These are phyloP conservation scores for Indicator maculatus DNA, from an alignment of 2,113 vertebrate species.

Conservation along the genomic window DNA sequence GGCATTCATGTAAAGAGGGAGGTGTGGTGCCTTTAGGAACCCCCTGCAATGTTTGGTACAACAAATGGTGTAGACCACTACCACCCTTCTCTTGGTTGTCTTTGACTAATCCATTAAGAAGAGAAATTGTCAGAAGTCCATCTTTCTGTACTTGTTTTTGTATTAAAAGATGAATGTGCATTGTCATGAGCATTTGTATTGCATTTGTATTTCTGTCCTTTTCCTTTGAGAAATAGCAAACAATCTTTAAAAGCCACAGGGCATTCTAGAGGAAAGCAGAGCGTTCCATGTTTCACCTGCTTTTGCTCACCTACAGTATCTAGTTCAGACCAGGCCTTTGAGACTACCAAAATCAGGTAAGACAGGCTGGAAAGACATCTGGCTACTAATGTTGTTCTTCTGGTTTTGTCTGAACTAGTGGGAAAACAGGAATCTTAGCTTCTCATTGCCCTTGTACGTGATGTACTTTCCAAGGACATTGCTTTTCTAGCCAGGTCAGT, in stretches of 20 bases:
- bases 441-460: rapidly evolving
- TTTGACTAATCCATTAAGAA: not conserved
- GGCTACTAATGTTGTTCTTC: not conserved
- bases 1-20: not conserved
- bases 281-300: not conserved
- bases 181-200: not conserved
- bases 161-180: not conserved
- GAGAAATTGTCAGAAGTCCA: not conserved
- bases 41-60: not conserved
- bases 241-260: not conserved
- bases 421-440: not conserved
- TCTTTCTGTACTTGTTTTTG: not conserved
- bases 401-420: not conserved
- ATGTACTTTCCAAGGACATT: not conserved
- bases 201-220: not conserved
- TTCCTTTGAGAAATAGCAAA: not conserved
- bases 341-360: not conserved
- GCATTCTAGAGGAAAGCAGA: not conserved
- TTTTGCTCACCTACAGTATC: not conserved
- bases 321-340: not conserved
- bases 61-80: not conserved
- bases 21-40: too few species aligned
- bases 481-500: not conserved
- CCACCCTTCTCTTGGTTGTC: not conserved
- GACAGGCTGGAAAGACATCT: not conserved